Conservation (phyloP, 2,113 vertebrate species). For the Nestor notabilis region DNA sequence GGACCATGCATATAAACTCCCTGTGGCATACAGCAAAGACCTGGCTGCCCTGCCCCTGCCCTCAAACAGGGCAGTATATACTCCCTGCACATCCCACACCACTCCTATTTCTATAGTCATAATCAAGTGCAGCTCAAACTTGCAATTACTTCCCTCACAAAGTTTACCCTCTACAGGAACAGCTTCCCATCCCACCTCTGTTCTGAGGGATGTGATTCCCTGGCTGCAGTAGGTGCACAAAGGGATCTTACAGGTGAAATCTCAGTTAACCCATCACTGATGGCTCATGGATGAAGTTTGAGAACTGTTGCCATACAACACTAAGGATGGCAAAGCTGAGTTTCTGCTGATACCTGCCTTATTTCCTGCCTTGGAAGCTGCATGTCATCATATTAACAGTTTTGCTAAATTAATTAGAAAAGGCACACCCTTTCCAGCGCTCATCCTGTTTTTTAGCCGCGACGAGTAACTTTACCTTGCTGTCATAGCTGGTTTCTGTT, state of each 20-base stretch:
- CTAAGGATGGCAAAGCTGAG: not conserved
- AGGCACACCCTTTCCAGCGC: not conserved
- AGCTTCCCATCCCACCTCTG: not conserved
- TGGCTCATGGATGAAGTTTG: not conserved
- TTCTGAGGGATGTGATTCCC: not conserved
- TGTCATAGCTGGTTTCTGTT: not conserved
- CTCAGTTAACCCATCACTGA: not conserved
- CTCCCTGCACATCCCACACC: fast-evolving
- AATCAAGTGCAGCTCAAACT: not conserved
- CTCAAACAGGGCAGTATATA: not conserved
- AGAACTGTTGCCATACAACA: fast-evolving
- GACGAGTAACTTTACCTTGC: not conserved
- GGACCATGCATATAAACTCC: not conserved
- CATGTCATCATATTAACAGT: not conserved
- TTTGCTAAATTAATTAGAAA: not conserved
- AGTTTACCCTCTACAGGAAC: not conserved
- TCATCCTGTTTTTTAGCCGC: not conserved
- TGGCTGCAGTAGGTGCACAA: not conserved
- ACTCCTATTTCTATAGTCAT: not conserved
- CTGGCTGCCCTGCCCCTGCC: not conserved
- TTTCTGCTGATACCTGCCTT: not conserved
- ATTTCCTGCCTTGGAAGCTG: not conserved
- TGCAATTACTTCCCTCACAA: not conserved
- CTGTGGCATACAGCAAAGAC: not conserved
- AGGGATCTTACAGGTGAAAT: not conserved